phyloP scores from a whole-genome alignment of 2,113 vertebrate genomes.

The Vulpes lagopus region DNA sequence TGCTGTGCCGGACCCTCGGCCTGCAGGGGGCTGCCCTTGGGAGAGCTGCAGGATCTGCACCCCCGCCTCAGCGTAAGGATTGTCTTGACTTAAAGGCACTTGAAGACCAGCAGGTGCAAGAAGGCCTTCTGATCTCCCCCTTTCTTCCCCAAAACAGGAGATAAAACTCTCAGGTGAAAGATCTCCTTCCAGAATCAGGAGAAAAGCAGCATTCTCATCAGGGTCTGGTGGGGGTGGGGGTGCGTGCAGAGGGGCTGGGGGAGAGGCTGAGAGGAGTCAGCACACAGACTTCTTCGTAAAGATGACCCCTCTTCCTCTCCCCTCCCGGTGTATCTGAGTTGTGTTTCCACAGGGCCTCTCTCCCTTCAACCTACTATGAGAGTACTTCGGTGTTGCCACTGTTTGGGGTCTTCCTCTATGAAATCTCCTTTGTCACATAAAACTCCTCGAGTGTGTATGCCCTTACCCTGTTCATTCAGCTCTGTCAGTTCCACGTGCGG shows the following conservation, averaged over 20 bases:
- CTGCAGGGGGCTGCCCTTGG: rapidly evolving
- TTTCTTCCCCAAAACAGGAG: background rate
- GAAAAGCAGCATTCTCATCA: background rate
- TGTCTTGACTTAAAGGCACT: background rate
- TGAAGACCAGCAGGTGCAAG: background rate
- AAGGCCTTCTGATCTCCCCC: background rate
- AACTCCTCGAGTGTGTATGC: no score
- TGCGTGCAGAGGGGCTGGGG: background rate
- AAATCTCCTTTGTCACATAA: background rate
- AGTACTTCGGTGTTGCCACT: background rate
- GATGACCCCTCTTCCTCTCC: background rate
- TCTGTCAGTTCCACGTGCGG: background rate
- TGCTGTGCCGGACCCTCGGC: background rate
- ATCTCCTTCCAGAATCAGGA: background rate
- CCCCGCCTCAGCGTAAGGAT: background rate
- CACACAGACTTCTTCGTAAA: background rate
- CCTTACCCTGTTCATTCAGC: background rate
- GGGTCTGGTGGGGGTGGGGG: no score
- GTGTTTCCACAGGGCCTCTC: background rate
- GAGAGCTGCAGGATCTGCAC: background rate
- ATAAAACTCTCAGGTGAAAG: background rate
- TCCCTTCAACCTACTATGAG: background rate
- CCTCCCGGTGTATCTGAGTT: background rate
- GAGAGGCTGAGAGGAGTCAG: background rate
- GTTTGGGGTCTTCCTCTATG: background rate